A percentile compares a stretch with the other conserved stretches of the same genome.
Evolutionary conservation across 2,113 vertebrate species (phyloP).

Genomic region (Apodemus speciosus): DNA sequence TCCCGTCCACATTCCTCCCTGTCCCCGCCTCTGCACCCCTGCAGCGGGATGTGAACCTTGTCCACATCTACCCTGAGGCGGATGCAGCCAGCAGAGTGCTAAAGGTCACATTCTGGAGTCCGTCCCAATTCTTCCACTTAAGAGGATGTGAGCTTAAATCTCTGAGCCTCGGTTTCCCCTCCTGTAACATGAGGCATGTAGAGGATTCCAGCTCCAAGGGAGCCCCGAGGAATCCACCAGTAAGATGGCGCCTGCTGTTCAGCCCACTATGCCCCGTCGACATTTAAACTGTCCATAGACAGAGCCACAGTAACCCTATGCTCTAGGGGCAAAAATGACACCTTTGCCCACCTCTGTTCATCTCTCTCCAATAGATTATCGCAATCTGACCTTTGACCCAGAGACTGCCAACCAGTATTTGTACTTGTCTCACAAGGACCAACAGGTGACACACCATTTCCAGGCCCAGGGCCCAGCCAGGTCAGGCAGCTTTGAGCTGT

Average conservation of each 20-base stretch:
- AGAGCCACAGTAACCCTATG: background rate
- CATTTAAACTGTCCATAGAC: rapidly evolving
- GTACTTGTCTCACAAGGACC: constrained; percentile 86
- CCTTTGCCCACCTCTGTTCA: background rate
- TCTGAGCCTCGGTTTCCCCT: background rate
- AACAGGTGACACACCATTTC: constrained; percentile 86
- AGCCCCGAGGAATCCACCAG: rapidly evolving
- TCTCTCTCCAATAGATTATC: constrained; percentile 84
- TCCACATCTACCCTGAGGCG: background rate
- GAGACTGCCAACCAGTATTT: constrained; percentile 92
- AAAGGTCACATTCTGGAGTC: background rate
- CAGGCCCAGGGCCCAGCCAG: background rate
- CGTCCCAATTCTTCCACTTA: rapidly evolving
- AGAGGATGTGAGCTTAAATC: background rate
- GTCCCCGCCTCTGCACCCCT: background rate
- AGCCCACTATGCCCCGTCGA: background rate
- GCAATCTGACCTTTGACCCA: constrained; percentile 92
- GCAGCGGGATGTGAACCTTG: rapidly evolving
- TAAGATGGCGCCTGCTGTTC: rapidly evolving
- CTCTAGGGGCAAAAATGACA: background rate
- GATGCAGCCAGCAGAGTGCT: rapidly evolving
- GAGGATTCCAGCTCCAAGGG: background rate
- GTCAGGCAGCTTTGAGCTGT: constrained; percentile 89
- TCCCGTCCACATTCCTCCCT: background rate
- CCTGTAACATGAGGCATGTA: background rate